phyloP scores from a whole-genome alignment of 2,888 invertebrate genomes.

The Drosophila koepferae region DNA sequence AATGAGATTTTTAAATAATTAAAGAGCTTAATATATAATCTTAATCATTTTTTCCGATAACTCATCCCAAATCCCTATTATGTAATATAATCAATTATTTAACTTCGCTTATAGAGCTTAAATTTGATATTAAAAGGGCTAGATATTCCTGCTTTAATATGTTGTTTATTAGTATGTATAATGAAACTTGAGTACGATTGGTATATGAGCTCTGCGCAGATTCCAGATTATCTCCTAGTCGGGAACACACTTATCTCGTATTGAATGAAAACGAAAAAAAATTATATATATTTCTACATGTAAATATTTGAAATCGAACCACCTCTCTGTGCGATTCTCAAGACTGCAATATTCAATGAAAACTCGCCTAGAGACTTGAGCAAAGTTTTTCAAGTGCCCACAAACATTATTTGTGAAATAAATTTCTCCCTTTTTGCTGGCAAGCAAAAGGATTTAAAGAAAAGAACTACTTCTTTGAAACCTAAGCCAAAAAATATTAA shows the following conservation, averaged over 20 bases:
- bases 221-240: neutral
- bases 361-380: too few species aligned
- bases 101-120: neutral
- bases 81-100: neutral
- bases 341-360: neutral
- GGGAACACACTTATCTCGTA: neutral
- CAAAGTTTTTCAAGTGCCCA: too few species aligned
- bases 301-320: neutral
- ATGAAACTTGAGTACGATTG: too few species aligned
- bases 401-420: neutral
- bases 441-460: too few species aligned
- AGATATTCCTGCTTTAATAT: neutral
- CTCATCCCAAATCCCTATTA: neutral
- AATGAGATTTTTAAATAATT: too few species aligned
- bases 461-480: neutral
- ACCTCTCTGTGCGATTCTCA: conserved; percentile 2
- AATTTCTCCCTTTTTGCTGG: neutral
- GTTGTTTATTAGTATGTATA: neutral
- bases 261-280: neutral
- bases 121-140: neutral
- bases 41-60: neutral
- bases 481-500: neutral
- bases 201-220: neutral
- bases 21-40: too few species aligned
- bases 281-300: neutral